phyloP scores from a whole-genome alignment of 2,888 invertebrate genomes.

The Clistopyga incitator region DNA sequence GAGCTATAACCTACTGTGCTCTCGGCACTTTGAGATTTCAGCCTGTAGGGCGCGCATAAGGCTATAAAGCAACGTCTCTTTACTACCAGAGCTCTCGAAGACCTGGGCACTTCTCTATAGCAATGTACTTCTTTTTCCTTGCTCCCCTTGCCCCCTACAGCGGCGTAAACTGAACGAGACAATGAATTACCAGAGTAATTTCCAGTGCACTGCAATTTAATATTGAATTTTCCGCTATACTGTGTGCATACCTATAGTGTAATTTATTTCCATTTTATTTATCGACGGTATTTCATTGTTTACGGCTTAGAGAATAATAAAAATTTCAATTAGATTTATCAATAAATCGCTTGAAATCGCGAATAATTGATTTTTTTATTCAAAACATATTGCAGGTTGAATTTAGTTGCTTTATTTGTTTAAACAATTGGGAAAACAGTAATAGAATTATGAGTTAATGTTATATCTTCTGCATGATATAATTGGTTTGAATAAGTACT shows the following conservation, averaged over 20 bases:
- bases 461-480: no score
- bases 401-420: no score
- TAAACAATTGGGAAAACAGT: no score
- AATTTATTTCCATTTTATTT: neutral
- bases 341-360: no score
- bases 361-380: no score
- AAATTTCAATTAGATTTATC: no score
- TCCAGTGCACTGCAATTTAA: conserved; percentile 7
- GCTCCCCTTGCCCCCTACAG: neutral
- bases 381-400: no score
- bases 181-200: conserved; percentile 48
- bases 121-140: neutral
- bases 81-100: conserved; percentile 29
- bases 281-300: no score
- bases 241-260: no score
- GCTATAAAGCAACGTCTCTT: conserved; percentile 49
- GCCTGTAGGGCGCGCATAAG: neutral
- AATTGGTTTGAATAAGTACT: no score
- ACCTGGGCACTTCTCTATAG: conserved; percentile 14
- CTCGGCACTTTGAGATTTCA: conserved; percentile 37
- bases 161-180: conserved; percentile 42
- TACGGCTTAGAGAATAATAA: no score
- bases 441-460: no score
- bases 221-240: conserved; percentile 31
- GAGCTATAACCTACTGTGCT: conserved; percentile 8